Conservation (phyloP, 2,113 vertebrate genomes). For the Boulengeromyrus knoepffleri region DNA sequence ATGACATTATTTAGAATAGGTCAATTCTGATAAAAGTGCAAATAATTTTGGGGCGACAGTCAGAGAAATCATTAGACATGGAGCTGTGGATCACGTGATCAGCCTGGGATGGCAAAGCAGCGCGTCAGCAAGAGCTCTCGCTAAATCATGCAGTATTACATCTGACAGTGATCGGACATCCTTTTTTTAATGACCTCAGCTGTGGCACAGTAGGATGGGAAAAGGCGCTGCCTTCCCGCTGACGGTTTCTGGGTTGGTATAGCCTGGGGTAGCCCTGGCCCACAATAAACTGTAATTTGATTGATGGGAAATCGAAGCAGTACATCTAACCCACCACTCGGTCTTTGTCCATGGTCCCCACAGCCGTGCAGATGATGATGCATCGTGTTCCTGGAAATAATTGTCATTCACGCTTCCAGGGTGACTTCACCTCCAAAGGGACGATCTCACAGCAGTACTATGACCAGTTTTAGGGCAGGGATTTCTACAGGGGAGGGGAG, state of each 20-base stretch:
- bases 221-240: conserved; percentile 98
- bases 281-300: conserved; percentile 99
- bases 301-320: conserved; percentile 99
- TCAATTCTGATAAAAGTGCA: not conserved
- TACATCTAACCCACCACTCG: conserved; percentile 86
- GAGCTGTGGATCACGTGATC: not conserved
- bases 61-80: not conserved
- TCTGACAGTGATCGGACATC: conserved; percentile 75
- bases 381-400: conserved; percentile 2
- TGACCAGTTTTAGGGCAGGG: conserved; percentile 5
- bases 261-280: conserved; percentile 89
- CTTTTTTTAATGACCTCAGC: conserved; percentile 74
- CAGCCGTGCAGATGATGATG: conserved; percentile 42
- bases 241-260: conserved; percentile 95
- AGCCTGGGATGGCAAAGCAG: not conserved
- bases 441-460: not conserved
- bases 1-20: not conserved
- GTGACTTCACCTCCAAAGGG: not conserved
- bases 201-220: conserved; percentile 89
- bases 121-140: conserved; percentile 58
- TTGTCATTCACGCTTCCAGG: not conserved
- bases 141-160: conserved; percentile 83
- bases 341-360: conserved; percentile 68
- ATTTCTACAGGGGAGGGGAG: not conserved
- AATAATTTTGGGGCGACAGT: not conserved